A percentile compares a stretch with the other conserved stretches of the same genome.
phyloP scores from a whole-genome alignment of 2,113 vertebrate genomes.

The Eubucco bourcierii region DNA sequence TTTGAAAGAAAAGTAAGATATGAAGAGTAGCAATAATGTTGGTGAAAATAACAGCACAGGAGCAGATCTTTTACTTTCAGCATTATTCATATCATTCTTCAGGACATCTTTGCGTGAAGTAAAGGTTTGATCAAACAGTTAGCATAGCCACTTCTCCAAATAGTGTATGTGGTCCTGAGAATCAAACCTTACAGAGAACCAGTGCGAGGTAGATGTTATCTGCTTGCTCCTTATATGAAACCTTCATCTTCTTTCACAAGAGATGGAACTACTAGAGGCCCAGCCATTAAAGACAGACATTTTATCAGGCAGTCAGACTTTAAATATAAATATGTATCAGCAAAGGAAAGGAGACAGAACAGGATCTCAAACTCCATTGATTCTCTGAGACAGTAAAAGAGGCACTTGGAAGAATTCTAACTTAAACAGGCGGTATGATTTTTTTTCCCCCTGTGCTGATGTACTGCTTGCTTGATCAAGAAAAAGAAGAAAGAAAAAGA shows the following conservation, averaged over 20 bases:
- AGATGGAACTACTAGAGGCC: neutral
- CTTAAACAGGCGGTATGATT: neutral
- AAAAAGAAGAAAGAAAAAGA: neutral
- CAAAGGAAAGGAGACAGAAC: constrained; percentile 12
- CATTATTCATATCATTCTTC: neutral
- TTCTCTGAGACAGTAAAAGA: neutral
- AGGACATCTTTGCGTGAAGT: neutral
- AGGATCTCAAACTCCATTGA: neutral
- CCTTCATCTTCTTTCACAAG: too few species aligned
- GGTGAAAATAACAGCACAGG: neutral
- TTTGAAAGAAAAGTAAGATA: neutral
- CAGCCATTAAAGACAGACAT: neutral
- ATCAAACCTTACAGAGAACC: neutral
- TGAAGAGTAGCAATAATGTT: neutral
- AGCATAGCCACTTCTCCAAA: neutral
- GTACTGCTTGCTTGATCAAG: neutral
- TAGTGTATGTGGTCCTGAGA: neutral
- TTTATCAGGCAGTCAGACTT: neutral
- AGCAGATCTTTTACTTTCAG: neutral
- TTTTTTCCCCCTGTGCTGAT: neutral
- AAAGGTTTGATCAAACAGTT: neutral
- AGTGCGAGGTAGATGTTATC: neutral
- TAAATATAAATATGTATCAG: constrained; percentile 11
- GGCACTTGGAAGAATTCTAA: neutral
- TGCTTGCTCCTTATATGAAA: neutral